A percentile compares a stretch with the other conserved stretches of the same genome.
These are phyloP conservation scores for Coenonympha arcania DNA, from an alignment of 2,888 invertebrate genomes.

Conservation along the genomic window DNA sequence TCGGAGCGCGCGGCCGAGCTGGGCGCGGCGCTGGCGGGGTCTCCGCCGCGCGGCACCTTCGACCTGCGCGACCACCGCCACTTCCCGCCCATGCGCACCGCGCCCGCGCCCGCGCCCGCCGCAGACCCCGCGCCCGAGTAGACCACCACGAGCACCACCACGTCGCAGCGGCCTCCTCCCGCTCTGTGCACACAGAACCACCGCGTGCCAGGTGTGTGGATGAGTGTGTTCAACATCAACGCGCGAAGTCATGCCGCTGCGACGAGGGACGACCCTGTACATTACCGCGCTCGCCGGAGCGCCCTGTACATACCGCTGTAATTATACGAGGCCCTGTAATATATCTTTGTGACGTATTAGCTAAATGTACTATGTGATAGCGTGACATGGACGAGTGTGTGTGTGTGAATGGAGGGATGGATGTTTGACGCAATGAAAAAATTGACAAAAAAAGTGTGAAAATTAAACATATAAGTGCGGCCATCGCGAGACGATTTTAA, in stretches of 20 bases:
- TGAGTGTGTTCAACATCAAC: no score
- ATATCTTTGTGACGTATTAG: slow-evolving; percentile 1
- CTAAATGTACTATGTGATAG: slow-evolving; percentile 20
- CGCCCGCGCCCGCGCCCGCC: slow-evolving; percentile 27
- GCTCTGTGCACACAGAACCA: no score
- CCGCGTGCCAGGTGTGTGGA: no score
- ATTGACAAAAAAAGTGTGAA: slow-evolving; percentile 1
- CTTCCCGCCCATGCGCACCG: slow-evolving; percentile 83
- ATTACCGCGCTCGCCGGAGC: no score
- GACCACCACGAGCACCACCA: background rate
- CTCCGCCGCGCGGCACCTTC: slow-evolving; percentile 79
- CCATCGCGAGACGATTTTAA: background rate
- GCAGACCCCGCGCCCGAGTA: slow-evolving; percentile 1
- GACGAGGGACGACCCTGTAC: no score
- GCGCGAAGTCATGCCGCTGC: no score
- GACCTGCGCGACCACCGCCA: slow-evolving; percentile 87
- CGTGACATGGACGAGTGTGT: slow-evolving; percentile 7
- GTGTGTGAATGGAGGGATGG: background rate
- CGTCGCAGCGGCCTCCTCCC: background rate
- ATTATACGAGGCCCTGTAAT: slow-evolving; percentile 1
- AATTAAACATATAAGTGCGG: slow-evolving; percentile 11
- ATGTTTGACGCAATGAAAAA: slow-evolving; percentile 7
- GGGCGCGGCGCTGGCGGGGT: slow-evolving; percentile 78
- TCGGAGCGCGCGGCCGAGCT: slow-evolving; percentile 83
- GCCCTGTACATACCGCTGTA: background rate